Percentiles rank a stretch among this genome's conserved stretches.
These are phyloP conservation scores for Huso huso DNA, from an alignment of 2,797 vertebrate species.

Conservation along the genomic window DNA sequence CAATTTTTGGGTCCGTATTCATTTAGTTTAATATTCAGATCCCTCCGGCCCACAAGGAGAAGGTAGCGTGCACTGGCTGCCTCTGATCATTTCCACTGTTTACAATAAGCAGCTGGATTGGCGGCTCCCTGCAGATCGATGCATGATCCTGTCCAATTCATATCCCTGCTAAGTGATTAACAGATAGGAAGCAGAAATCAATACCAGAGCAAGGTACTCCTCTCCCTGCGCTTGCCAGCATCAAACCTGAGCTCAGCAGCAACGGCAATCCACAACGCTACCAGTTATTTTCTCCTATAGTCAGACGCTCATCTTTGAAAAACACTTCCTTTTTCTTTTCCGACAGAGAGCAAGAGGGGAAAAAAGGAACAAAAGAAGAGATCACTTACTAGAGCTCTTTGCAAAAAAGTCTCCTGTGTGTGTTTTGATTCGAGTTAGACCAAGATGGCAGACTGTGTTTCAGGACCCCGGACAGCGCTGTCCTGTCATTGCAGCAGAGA, in stretches of 20 bases:
- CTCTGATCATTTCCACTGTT: constrained; percentile 5
- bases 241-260: not conserved
- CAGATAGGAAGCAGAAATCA: not conserved
- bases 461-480: too few relatives aligned
- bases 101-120: constrained; percentile 5
- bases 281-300: not conserved
- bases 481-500: too few relatives aligned
- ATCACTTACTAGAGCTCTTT: too few relatives aligned
- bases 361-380: too few relatives aligned
- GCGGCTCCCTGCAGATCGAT: not conserved
- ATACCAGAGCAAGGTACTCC: not conserved
- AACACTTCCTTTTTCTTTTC: not conserved
- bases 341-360: too few relatives aligned
- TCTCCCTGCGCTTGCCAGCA: not conserved
- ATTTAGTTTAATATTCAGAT: not conserved
- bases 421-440: too few relatives aligned
- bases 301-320: not conserved
- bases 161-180: not conserved
- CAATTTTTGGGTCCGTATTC: constrained; percentile 9
- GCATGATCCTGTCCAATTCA: not conserved
- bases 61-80: not conserved
- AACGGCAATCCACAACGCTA: not conserved
- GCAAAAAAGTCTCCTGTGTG: too few relatives aligned
- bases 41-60: not conserved
- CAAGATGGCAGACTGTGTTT: too few relatives aligned